Percentiles rank a stretch among this genome's conserved stretches.
phyloP scores from a whole-genome alignment of 2,888 invertebrate genomes.

The Neoaliturus tenellus region DNA sequence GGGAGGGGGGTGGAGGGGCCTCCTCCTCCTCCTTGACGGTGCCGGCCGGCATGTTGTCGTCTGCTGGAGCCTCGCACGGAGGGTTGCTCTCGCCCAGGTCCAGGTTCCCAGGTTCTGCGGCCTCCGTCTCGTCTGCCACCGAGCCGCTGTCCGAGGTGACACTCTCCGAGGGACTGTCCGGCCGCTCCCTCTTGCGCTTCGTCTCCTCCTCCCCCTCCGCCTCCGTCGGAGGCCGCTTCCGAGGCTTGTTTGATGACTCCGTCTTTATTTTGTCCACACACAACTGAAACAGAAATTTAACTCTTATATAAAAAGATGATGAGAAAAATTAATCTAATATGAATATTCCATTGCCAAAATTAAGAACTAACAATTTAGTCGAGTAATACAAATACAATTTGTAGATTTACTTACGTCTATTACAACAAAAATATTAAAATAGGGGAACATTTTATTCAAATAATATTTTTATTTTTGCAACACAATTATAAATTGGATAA shows the following conservation, averaged over 20 bases:
- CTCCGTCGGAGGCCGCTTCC: slow-evolving; percentile 76
- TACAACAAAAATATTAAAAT: too few species aligned
- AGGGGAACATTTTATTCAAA: too few species aligned
- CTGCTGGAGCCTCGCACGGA: slow-evolving; percentile 43
- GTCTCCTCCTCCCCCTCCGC: slow-evolving; percentile 77
- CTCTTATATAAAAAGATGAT: too few species aligned
- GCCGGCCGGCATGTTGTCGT: slow-evolving; percentile 50
- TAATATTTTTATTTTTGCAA: too few species aligned
- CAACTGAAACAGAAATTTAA: slow-evolving; percentile 58
- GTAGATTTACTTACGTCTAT: too few species aligned
- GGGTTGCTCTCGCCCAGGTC: slow-evolving; percentile 60
- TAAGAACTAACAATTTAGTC: too few species aligned
- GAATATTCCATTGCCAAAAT: too few species aligned
- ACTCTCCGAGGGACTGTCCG: slow-evolving; percentile 89
- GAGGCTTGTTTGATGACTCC: slow-evolving; percentile 72
- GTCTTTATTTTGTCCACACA: slow-evolving; percentile 57
- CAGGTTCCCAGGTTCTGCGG: slow-evolving; percentile 70
- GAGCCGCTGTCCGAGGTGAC: slow-evolving; percentile 91
- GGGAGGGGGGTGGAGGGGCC: slow-evolving; percentile 55
- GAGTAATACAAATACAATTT: too few species aligned
- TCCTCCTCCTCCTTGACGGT: slow-evolving; percentile 54
- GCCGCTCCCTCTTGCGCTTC: slow-evolving; percentile 77
- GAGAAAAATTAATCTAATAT: too few species aligned
- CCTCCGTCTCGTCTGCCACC: slow-evolving; percentile 81
- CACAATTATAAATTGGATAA: too few species aligned